Conservation (phyloP, 2,113 vertebrate genomes). For the Elachura formosa region DNA sequence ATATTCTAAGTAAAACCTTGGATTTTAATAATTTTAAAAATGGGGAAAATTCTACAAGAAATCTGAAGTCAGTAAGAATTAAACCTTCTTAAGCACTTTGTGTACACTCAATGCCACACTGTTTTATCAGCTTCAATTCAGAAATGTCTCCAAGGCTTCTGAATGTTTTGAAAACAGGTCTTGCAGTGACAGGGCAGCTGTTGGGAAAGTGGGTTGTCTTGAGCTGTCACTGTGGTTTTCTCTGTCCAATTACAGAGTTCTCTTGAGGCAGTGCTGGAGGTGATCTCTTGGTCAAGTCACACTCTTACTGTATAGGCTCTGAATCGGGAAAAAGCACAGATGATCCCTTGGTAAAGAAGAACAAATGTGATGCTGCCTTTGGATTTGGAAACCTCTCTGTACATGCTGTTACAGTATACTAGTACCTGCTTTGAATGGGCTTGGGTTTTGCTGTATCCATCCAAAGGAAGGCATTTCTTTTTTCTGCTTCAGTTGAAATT, state of each 20-base stretch:
- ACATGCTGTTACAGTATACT: not conserved
- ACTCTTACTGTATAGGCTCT: not conserved
- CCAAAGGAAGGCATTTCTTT: not conserved
- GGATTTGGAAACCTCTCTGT: not conserved
- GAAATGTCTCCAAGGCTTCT: not conserved
- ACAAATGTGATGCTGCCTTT: not conserved
- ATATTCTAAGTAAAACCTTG: not conserved
- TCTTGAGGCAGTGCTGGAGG: not conserved
- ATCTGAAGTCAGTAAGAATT: not conserved
- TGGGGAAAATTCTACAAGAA: not conserved
- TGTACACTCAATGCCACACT: accelerated
- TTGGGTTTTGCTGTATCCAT: not conserved
- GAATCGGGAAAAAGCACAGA: not conserved
- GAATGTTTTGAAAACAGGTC: not conserved
- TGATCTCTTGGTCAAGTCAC: not conserved
- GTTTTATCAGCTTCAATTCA: not conserved
- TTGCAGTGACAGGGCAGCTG: not conserved
- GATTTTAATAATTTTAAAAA: not conserved
- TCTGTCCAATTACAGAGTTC: not conserved
- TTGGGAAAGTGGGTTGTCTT: not conserved
- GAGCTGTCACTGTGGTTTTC: not conserved
- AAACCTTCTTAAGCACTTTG: not conserved
- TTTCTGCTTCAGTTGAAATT: not conserved
- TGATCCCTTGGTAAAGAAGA: not conserved
- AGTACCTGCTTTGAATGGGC: not conserved